Evolutionary conservation across 2,113 vertebrate genomes (phyloP).

Genomic region (Daubentonia madagascariensis): DNA sequence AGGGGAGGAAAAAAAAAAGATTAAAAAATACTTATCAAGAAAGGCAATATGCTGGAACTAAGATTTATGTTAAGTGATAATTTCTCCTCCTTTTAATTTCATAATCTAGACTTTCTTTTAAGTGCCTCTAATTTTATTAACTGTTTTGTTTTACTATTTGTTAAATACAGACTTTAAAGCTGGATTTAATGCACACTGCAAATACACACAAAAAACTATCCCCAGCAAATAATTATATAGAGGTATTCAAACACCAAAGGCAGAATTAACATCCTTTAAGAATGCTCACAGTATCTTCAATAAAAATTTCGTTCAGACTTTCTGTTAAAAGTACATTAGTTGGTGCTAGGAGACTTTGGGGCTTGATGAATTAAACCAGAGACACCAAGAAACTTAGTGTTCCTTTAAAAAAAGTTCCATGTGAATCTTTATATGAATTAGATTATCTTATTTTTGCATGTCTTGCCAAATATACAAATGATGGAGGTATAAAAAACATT

Average conservation of each 20-base stretch:
- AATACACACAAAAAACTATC: background rate
- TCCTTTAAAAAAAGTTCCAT: background rate
- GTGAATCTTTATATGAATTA: background rate
- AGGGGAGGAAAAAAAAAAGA: background rate
- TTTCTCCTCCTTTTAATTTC: background rate
- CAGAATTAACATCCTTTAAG: slow-evolving; percentile 42
- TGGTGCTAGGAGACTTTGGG: slow-evolving; percentile 13
- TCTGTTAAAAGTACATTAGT: slow-evolving; percentile 7
- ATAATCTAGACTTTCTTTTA: background rate
- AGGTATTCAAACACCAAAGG: slow-evolving; percentile 42
- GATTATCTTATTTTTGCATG: slow-evolving; percentile 5
- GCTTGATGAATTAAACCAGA: slow-evolving; percentile 22
- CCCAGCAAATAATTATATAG: background rate
- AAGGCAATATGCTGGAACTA: slow-evolving; percentile 21
- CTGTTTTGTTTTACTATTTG: background rate
- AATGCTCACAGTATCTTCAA: background rate
- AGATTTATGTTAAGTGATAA: background rate
- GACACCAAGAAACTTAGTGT: background rate
- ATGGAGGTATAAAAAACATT: background rate
- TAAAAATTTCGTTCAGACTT: slow-evolving; percentile 16
- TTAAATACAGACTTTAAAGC: slow-evolving; percentile 30
- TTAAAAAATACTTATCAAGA: slow-evolving; percentile 37
- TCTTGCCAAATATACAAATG: slow-evolving; percentile 20
- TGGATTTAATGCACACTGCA: background rate
- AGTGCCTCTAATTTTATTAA: background rate